Evolutionary conservation across 2,888 invertebrate species (phyloP), one percentile per base, ranked within the genome.

Genomic region (Melitaea athalia): DNA sequence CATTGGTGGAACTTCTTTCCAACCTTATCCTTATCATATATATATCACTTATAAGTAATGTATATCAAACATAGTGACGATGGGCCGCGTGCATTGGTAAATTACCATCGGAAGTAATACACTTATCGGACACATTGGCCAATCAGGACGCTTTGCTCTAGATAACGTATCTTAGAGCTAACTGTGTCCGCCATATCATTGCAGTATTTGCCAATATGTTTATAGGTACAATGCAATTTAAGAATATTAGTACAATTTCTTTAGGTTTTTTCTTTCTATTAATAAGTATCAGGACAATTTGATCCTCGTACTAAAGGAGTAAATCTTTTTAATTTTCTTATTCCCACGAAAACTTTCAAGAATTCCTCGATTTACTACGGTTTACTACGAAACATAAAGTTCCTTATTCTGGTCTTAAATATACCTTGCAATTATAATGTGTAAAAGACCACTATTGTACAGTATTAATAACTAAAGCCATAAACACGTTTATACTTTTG

Each of bases 81-180:
- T 55, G 8, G 24, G 52, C 59, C 38, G 43, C 33, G 33, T 60
- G 15, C 43, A 53, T n/a, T 15, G 31, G 38, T 61, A 33, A 12
- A 33, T 47, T 47, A 53, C n/a, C 5, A 38, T 47, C 66, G 45
- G 66, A 55, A 55, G 47, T 52, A 59, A 52, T 47, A 60, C 53
- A 53, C 24, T 15, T 61, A 66, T 66, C 59, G 38, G 33, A 31
- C 33, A 50, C 24, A n/a, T 42, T 24, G 42, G 53, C 66, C 66
- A 66, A 66, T 66, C 50, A 45, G 52, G 60, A 45, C 53, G 45
- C 45, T 33, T 24, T 31, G 14, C 31, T 42, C 33, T 15, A 66
- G 47, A 66, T 66, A 66, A 38, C 60, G 47, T 66, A 66, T 66
- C 65, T 59, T 24, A 31, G 12, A 52, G 17, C 24, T 17, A 12